Evolutionary conservation across 2,797 vertebrate genomes (phyloP).

Genomic region (Sciaenops ocellatus): DNA sequence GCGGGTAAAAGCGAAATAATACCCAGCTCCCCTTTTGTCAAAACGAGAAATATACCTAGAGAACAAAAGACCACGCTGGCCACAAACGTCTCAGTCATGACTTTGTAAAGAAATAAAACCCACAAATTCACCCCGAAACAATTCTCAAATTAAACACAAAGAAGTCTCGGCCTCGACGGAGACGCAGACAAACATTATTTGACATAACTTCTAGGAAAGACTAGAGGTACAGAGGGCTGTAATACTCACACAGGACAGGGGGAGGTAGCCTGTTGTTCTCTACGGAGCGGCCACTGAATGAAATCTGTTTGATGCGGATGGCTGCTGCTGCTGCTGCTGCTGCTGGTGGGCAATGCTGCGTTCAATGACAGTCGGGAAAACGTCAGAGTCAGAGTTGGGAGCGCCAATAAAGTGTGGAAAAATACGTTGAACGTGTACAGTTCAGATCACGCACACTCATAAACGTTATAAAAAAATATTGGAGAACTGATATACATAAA

Average conservation of each 20-base stretch:
- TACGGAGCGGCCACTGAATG: conserved; percentile 78
- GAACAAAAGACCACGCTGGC: conserved; percentile 83
- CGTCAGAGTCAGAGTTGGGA: fast-evolving
- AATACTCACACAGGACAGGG: conserved; percentile 80
- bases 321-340: conserved; percentile 50
- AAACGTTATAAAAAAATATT: too few relatives aligned
- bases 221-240: conserved; percentile 11
- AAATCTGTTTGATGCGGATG: conserved; percentile 60
- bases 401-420: neutral
- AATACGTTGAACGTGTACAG: fast-evolving
- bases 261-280: conserved; percentile 83
- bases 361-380: conserved; percentile 21
- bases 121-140: neutral
- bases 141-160: neutral
- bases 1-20: conserved; percentile 17
- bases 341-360: conserved; percentile 3
- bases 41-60: conserved; percentile 59
- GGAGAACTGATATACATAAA: fast-evolving
- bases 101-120: conserved; percentile 53
- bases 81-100: conserved; percentile 62
- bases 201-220: conserved; percentile 29
- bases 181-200: neutral
- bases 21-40: conserved; percentile 58
- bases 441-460: fast-evolving
- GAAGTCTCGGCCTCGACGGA: neutral